Evolutionary conservation across 2,113 vertebrate genomes (phyloP), one percentile per base, ranked within the genome.

Genomic region (Ornithorhynchus anatinus): DNA sequence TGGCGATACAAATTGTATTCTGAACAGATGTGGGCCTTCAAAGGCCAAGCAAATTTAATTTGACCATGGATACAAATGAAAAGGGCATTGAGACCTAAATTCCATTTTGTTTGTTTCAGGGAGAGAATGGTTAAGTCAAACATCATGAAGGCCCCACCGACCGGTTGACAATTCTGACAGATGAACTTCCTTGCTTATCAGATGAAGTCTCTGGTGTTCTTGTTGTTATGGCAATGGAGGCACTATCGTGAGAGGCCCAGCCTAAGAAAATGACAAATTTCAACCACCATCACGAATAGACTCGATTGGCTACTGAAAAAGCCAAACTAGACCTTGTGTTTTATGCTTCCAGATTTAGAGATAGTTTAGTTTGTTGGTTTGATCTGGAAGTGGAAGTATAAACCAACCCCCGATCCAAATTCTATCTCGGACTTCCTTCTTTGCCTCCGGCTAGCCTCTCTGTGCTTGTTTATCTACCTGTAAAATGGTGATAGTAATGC

Each of bases 1-100:
- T 90, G 92, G 82, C 66, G 77, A 82, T 86, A 89, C 89, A 90
- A 85, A 89, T 81, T 80, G 68, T 81, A 88, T 67, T 85, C 40
- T 61, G 84, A 91, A 80, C 87, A 90, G 88, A 92, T 82, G 88
- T 62, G 85, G 47, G 65, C 84, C 90, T 86, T 89, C 86, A 82
- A 87, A 87, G 77, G 64, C 71, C 32, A 0, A 3, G 82, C 52
- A 90, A 92, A 92, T 75, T 82, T 75, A 81, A 85, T 84, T 90
- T 90, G 88, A 89, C 84, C 71, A 80, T 72, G 48, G 0, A 1
- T 74, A 61, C 11, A 89, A 89, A 92, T 87, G 86, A 85, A 88
- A 82, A 27, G 72, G 88, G 84, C 87, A 74, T 39, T 86, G 79
- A 87, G 59, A 52, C 62, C 63, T 8, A 43, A 63, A 72, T 72